phyloP scores from a whole-genome alignment of 1,140 invertebrate species.

The Gerris buenoi region DNA sequence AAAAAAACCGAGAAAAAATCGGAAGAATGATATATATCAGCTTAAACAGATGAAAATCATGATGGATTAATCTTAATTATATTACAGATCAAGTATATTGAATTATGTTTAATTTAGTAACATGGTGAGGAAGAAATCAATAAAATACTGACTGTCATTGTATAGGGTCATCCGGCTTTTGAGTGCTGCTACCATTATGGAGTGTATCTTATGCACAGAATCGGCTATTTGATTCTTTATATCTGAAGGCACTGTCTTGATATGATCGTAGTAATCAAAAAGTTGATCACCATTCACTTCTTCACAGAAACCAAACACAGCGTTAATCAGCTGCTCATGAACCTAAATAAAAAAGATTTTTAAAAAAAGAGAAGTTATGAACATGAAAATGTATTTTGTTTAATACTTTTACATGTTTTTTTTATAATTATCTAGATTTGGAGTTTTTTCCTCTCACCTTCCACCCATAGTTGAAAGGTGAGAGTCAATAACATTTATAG shows the following conservation, averaged over 20 bases:
- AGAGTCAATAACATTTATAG: no score
- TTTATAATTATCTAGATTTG: neutral
- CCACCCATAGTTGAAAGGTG: neutral
- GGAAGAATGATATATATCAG: no score
- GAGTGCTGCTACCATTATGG: constrained; percentile 28
- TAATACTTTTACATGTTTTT: neutral
- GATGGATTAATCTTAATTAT: no score
- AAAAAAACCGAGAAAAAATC: no score
- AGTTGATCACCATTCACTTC: constrained; percentile 25
- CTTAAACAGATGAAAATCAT: no score
- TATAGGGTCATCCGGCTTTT: constrained; percentile 5
- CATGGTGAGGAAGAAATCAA: neutral
- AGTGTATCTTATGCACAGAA: constrained; percentile 33
- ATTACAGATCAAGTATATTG: no score
- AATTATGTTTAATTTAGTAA: neutral
- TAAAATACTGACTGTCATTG: neutral
- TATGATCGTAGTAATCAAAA: constrained; percentile 35
- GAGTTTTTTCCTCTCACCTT: neutral
- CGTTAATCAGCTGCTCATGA: constrained; percentile 41
- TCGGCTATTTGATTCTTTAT: constrained; percentile 31
- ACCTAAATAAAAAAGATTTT: constrained; percentile 21
- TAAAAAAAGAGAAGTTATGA: neutral
- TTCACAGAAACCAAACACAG: constrained; percentile 39
- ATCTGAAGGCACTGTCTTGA: constrained; percentile 29
- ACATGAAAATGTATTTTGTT: no score